Evolutionary conservation across 92 coral and sea anemone genomes (phyloP), one percentile per base, ranked within the genome.

Genomic region (Phenganax stokvisi): DNA sequence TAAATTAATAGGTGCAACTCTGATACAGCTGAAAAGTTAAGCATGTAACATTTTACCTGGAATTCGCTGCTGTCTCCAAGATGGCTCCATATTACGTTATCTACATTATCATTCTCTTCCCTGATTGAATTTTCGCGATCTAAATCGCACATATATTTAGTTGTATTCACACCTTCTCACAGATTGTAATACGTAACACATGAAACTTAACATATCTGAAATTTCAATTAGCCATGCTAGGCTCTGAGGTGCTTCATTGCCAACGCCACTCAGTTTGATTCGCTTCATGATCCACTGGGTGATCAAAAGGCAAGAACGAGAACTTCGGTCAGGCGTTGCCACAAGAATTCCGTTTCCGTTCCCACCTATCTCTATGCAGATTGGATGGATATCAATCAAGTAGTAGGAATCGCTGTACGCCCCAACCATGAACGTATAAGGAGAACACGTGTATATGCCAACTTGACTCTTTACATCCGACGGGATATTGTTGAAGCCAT

Each of bases 401-500:
- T 56, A 77, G 53, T 56, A 68, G 27, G 82, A 64, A 77, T 60
- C 82, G 52, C 60, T 77, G 82, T 77, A 69, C 70, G 52, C 66
- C 66, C 82, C 82, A 56, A 77, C 53, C 52, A 54, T 7, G 29
- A 77, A 77, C 57, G 66, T 77, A 68, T 77, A 77, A 9, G 82
- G 70, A 68, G 52, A 56, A 27, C 82, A 77, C 51, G 82, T 77
- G 70, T 77, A 77, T 51, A 77, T 60, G 52, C 69, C 82, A 77
- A 77, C 73, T 9, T 64, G 54, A n/a, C 17, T 77, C 66, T 20
- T 20, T 25, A 51, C 60, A 56, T 77, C 69, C 52, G 61, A 47
- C 10, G 66, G 30, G 31, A 51, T 77, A 64, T 77, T 56, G 4
- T 56, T 60, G 37, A 77, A 12, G 47, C 47, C 47, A 37, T 1